A percentile compares a stretch with the other conserved stretches of the same genome.
Evolutionary conservation across 2,113 vertebrate genomes (phyloP).

Genomic region (Orcinus orca): DNA sequence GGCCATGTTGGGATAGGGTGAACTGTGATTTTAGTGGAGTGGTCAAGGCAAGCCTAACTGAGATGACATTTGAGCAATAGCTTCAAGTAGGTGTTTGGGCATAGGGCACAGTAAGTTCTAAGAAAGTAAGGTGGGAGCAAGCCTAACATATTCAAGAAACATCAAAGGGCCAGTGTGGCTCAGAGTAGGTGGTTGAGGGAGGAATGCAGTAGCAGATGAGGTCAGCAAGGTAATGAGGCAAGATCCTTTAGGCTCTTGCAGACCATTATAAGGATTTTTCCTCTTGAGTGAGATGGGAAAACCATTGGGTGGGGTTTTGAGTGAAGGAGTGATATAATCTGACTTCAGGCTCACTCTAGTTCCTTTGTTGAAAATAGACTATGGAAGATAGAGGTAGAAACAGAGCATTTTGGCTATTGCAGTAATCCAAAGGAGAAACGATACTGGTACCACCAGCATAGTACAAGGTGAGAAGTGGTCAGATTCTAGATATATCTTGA

Average conservation of each 20-base stretch:
- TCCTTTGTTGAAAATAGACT: not conserved
- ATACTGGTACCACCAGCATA: no score
- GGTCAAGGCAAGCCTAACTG: not conserved
- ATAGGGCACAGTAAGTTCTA: not conserved
- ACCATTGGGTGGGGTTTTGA: not conserved
- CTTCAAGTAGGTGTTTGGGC: not conserved
- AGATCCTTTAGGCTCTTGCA: not conserved
- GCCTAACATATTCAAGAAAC: not conserved
- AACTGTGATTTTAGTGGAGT: not conserved
- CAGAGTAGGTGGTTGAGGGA: not conserved
- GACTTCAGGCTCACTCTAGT: not conserved
- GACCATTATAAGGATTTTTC: not conserved
- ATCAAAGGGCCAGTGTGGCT: not conserved
- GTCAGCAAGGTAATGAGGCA: not conserved
- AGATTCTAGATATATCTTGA: not conserved
- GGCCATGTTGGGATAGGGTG: not conserved
- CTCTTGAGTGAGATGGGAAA: not conserved
- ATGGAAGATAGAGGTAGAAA: not conserved
- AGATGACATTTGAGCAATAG: not conserved
- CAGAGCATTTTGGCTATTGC: not conserved
- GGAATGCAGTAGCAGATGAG: not conserved
- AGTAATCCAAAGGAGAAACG: not conserved
- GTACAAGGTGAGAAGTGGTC: not conserved
- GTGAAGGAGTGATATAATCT: not conserved
- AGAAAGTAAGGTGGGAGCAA: not conserved